Evolutionary conservation across 2,113 vertebrate genomes (phyloP), one percentile per base, ranked within the genome.

Genomic region (Gallinago media): DNA sequence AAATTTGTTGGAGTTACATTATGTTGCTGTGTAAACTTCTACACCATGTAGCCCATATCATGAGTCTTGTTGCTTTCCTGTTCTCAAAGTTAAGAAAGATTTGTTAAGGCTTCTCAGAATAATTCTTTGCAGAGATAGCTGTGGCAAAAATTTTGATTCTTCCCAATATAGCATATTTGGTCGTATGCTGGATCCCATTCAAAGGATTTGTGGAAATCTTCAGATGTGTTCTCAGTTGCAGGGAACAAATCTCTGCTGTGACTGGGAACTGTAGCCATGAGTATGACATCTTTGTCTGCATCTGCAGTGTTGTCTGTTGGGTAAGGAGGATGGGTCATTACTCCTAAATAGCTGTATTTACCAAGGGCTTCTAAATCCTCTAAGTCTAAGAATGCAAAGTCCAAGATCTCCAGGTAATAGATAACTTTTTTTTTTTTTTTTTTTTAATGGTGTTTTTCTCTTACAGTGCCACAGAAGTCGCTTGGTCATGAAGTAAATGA

Each of bases 401-500:
- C 56, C 12, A 59, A 72, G 20, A 46, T 52, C 8, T 76, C 18
- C 13, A 56, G 38, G 7, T 65, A 44, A 5, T 59, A 50, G 67
- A 5, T 72, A 50, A 36, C 21, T 68, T 15, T 62, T 26, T 22
- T n/a, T n/a, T n/a, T n/a, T 34, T 19, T 68, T 15, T 62, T 26
- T 62, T 17, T 85, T 65, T 29, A 21, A 20, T 29, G 21, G 12
- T 73, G 15, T 9, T 84, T 93, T 82, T 76, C 52, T 97, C 73
- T 92, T 62, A 29, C 83, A 99, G 99, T 96, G 71, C 99, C 99
- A 76, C 99, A 99, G 94, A 99, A 99, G 85, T 99, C 99, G 55
- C 96, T 99, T 93, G 98, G 99, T 29, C 99, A 99, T 62, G 99
- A 99, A 87, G 99, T 99, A 67, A 99, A 99, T 88, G 99, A 99